Base-by-base conservation (phyloP, 2,797 vertebrate species). In the Rhadinocentrus ornatus region DNA sequence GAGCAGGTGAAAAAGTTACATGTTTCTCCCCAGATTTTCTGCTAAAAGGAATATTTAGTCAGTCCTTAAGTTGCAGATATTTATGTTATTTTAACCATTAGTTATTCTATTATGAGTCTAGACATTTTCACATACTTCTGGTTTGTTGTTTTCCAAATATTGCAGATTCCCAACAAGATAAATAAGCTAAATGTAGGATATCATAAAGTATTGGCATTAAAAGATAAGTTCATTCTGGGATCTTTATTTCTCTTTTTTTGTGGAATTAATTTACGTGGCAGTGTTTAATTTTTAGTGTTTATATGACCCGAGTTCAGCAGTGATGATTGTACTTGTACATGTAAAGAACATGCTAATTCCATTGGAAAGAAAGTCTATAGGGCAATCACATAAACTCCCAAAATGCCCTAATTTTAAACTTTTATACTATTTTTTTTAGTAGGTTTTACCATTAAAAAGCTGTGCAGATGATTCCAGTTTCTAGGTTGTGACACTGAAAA, bases 11-110 rank as follows among this genome's bases (percentile, higher is more conserved):
- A 73, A 55, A 82, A 77, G 80, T 86, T 69, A 85, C 66, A 64
- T 66, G 61, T 78, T 76, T 78, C 70, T 80, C 77, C 64, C 34
- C 27, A 54, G 69, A 81, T 61, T 75, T 26, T 69, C 27, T 58
- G 77, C 75, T 82, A 82, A 75, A 79, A 82, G 60, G 84, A 76
- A 81, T 87, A 82, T 81, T 77, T 63, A 70, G 58, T 59, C 67
- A 52, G 74, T 78, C 75, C 82, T 78, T 39, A 46, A 29, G 80
- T 80, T 84, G 81, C 65, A 76, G 84, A 72, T 88, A 89, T 87
- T 86, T 81, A 86, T 87, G 83, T 85, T 75, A 29, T 60, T 66
- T 13, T 71, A 75, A 70, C 71, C 52, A 71, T 68, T 73, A 79
- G 13, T 39, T 12, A 15, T 39, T 39, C 37, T 39, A 15, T 39